Evolutionary conservation across 2,888 invertebrate species (phyloP).

Genomic region (Ramazzottius varieornatus): DNA sequence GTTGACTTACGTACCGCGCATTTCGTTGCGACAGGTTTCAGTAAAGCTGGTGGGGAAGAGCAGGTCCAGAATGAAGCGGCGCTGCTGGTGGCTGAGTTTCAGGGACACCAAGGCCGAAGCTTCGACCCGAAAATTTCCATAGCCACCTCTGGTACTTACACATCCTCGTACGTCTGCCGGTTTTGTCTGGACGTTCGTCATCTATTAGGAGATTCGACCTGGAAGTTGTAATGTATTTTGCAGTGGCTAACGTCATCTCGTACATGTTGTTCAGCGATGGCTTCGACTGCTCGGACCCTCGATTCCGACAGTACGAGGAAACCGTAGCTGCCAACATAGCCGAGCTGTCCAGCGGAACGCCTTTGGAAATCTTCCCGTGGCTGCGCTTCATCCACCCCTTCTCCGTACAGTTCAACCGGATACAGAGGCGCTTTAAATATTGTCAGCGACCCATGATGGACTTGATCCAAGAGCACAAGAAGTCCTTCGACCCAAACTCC

Average conservation of each 20-base stretch:
- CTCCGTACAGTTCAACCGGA: slow-evolving; percentile 5
- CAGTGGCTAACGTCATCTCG: slow-evolving; percentile 10
- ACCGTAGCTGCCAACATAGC: slow-evolving; percentile 7
- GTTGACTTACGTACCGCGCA: not conserved
- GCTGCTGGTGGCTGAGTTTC: not conserved
- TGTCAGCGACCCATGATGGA: not conserved
- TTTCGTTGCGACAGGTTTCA: not conserved
- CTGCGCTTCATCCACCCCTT: slow-evolving; percentile 8
- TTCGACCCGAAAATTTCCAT: not conserved
- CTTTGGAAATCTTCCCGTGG: slow-evolving; percentile 7
- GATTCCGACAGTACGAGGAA: slow-evolving; percentile 7
- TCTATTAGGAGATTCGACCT: too few relatives aligned
- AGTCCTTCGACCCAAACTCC: slow-evolving; percentile 8
- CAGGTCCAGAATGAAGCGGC: not conserved
- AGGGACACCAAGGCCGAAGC: not conserved
- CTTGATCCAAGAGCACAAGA: slow-evolving; percentile 8
- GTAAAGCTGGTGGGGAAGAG: not conserved
- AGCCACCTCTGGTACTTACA: not conserved
- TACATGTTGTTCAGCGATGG: slow-evolving; percentile 9
- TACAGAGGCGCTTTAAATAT: not conserved
- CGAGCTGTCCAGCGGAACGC: slow-evolving; percentile 7
- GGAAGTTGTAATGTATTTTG: slow-evolving; percentile 1
- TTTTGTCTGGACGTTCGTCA: too few relatives aligned
- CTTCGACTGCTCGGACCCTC: slow-evolving; percentile 8
- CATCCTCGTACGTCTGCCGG: too few relatives aligned